phyloP scores from a whole-genome alignment of 1,140 invertebrate species.

The Drosophila pseudoananassae region DNA sequence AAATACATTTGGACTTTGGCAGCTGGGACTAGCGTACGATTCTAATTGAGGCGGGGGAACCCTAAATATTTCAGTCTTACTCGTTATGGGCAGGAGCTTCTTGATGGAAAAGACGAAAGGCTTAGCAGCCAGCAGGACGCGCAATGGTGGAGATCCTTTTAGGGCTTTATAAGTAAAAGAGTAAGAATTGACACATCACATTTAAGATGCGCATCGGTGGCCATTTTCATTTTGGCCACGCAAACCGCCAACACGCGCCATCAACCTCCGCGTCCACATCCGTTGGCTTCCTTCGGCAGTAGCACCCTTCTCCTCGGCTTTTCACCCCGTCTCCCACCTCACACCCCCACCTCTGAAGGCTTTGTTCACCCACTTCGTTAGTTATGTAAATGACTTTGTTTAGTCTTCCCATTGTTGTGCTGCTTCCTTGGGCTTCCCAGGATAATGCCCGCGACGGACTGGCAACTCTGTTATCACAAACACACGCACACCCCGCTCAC shows the following conservation, averaged over 20 bases:
- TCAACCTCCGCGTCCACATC: slow-evolving; percentile 10
- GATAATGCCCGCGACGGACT: slow-evolving; percentile 63
- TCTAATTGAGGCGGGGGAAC: not conserved
- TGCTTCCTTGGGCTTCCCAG: slow-evolving; percentile 40
- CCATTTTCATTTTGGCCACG: slow-evolving; percentile 59
- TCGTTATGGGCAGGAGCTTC: not conserved
- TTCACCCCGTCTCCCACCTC: not conserved
- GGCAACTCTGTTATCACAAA: slow-evolving; percentile 64
- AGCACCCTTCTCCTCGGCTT: slow-evolving; percentile 6
- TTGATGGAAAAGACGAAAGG: slow-evolving; percentile 17
- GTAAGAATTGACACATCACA: slow-evolving; percentile 62
- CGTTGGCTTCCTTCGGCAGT: not conserved
- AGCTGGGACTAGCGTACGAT: not conserved
- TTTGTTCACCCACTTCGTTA: slow-evolving; percentile 78
- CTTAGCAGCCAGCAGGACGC: slow-evolving; percentile 45
- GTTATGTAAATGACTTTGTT: slow-evolving; percentile 81
- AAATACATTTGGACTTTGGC: not conserved
- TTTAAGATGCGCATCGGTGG: slow-evolving; percentile 51
- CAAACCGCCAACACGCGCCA: slow-evolving; percentile 64
- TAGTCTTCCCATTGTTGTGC: slow-evolving; percentile 58
- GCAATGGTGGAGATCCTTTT: slow-evolving; percentile 28
- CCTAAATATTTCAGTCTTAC: not conserved
- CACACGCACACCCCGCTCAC: slow-evolving; percentile 38
- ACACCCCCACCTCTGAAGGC: not conserved
- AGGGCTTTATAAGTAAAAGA: slow-evolving; percentile 20